phyloP scores from a whole-genome alignment of 2,797 vertebrate species.

The Pseudochirops cupreus region DNA sequence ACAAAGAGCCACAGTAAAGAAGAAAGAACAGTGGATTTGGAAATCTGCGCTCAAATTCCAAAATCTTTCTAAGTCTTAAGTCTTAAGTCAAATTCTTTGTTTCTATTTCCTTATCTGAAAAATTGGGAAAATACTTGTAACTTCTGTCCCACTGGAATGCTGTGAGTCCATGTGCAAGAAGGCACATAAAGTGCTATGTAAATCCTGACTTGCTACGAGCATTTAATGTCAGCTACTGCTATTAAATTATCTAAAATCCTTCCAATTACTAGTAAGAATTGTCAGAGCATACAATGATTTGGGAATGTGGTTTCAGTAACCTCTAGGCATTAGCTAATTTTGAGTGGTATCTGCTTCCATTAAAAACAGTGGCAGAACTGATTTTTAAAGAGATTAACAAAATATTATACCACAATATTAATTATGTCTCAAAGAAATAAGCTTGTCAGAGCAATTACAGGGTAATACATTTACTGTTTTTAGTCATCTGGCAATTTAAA shows the following conservation, averaged over 20 bases:
- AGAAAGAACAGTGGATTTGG: neutral
- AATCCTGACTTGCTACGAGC: neutral
- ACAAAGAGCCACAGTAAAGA: neutral
- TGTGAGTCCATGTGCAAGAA: neutral
- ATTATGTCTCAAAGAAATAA: neutral
- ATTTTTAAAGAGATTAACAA: neutral
- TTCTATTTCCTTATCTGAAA: neutral
- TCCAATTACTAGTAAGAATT: neutral
- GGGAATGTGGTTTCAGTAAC: neutral
- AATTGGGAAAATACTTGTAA: neutral
- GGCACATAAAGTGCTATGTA: neutral
- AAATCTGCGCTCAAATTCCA: neutral
- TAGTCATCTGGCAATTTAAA: neutral
- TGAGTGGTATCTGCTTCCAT: neutral
- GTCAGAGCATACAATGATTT: neutral
- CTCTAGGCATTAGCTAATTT: neutral
- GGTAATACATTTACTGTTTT: neutral
- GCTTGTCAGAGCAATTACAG: neutral
- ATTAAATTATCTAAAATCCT: neutral
- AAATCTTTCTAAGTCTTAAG: neutral
- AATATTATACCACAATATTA: neutral
- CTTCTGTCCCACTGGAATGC: neutral
- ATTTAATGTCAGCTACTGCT: neutral
- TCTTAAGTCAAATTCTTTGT: neutral
- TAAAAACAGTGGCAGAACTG: neutral